Percentiles rank a stretch among this genome's conserved stretches.
Evolutionary conservation across 2,113 vertebrate genomes (phyloP).

Genomic region (Raja brachyura): DNA sequence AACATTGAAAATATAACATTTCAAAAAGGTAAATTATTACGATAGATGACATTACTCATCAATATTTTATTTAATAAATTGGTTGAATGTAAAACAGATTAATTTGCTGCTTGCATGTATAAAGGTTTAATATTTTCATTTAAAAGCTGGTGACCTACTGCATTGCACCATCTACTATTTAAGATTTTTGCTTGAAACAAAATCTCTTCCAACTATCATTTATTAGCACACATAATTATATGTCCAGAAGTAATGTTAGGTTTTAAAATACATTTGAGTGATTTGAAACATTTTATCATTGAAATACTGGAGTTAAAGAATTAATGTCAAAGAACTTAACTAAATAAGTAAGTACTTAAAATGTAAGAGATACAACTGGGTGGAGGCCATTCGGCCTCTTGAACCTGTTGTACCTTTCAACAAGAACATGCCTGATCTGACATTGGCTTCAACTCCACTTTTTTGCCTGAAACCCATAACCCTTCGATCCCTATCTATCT

Average conservation of each 20-base stretch:
- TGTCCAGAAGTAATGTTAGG: not conserved
- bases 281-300: not conserved
- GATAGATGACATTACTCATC: not conserved
- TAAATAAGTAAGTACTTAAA: not conserved
- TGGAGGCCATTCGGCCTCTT: no score
- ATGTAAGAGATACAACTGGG: no score
- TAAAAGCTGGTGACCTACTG: not conserved
- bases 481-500: no score
- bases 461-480: no score
- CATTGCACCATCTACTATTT: not conserved
- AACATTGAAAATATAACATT: not conserved
- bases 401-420: no score
- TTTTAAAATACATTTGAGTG: not conserved
- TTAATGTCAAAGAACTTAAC: not conserved
- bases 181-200: not conserved
- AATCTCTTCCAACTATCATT: not conserved
- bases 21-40: not conserved
- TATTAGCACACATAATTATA: not conserved
- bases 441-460: no score
- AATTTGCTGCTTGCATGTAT: conserved; percentile 1
- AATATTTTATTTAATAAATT: conserved; percentile 18
- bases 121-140: conserved; percentile 25
- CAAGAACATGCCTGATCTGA: no score
- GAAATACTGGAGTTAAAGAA: not conserved
- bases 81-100: conserved; percentile 21